phyloP scores from a whole-genome alignment of 2,113 vertebrate genomes.

The Macquaria ambigua region DNA sequence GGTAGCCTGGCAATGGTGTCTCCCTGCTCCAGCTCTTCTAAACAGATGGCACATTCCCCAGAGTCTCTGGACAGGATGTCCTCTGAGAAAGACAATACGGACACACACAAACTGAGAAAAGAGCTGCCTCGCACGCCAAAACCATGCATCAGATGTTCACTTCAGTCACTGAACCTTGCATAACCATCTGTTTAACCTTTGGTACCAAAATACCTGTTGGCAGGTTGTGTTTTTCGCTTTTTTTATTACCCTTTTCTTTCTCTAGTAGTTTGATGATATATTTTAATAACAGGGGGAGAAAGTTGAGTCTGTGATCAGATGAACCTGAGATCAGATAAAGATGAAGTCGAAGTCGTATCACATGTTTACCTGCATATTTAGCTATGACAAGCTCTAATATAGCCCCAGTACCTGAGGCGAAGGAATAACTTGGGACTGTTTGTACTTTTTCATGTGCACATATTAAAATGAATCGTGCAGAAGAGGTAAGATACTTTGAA shows the following conservation, averaged over 20 bases:
- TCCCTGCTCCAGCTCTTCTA: slow-evolving; percentile 96
- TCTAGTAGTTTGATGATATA: background rate
- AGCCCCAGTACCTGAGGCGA: slow-evolving; percentile 6
- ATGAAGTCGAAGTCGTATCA: background rate
- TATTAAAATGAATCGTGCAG: background rate
- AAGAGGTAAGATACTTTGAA: background rate
- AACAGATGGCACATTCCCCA: slow-evolving; percentile 98
- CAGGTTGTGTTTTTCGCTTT: background rate
- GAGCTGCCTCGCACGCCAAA: slow-evolving; percentile 16
- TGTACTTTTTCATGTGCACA: background rate
- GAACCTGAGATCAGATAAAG: background rate
- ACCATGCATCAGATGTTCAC: slow-evolving; percentile 33
- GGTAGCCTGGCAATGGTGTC: slow-evolving; percentile 98
- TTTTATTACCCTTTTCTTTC: background rate
- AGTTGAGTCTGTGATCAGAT: background rate
- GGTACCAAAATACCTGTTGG: slow-evolving; percentile 12
- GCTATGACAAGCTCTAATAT: background rate
- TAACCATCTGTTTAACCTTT: slow-evolving; percentile 54
- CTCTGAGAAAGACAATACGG: slow-evolving; percentile 85
- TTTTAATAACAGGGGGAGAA: background rate
- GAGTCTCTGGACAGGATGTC: slow-evolving; percentile 96
- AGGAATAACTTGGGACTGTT: background rate
- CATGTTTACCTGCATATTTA: slow-evolving; percentile 15
- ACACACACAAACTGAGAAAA: slow-evolving; percentile 54
- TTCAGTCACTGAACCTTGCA: background rate